These are phyloP conservation scores for Lepidotrigona ventralis DNA, from an alignment of 1,140 invertebrate genomes.

Conservation along the genomic window DNA sequence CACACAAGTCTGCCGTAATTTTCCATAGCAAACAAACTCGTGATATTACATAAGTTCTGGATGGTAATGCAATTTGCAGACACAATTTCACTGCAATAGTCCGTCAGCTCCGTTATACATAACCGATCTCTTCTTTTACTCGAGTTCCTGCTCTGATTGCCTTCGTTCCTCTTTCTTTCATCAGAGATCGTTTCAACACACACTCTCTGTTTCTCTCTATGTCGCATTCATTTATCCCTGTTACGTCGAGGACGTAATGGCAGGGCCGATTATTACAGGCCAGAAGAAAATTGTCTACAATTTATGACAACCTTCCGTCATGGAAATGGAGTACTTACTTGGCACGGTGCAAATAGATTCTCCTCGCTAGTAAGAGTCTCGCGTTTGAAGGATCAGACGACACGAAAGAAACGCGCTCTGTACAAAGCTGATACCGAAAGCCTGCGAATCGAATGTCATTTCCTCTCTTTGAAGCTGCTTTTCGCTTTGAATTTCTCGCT, in stretches of 20 bases:
- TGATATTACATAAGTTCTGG: neutral
- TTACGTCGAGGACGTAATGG: neutral
- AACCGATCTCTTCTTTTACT: neutral
- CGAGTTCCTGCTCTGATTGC: neutral
- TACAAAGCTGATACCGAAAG: neutral
- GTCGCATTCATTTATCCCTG: neutral
- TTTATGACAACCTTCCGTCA: slow-evolving; percentile 5
- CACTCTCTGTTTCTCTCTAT: neutral
- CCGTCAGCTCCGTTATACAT: neutral
- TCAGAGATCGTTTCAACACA: neutral
- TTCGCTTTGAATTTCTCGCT: too few species aligned
- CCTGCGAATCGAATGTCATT: too few species aligned
- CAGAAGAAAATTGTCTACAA: slow-evolving; percentile 6
- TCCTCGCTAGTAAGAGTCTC: neutral
- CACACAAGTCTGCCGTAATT: neutral
- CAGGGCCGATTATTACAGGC: neutral
- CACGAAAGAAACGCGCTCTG: neutral
- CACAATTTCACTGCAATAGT: too few species aligned
- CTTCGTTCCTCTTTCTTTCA: neutral
- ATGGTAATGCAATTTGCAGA: neutral
- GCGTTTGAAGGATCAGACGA: neutral
- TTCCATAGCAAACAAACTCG: too few species aligned
- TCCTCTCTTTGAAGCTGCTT: too few species aligned
- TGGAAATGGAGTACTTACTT: neutral
- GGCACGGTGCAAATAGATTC: neutral